Base-by-base conservation (phyloP, 2,888 invertebrate genomes). In the Teleogryllus oceanicus region DNA sequence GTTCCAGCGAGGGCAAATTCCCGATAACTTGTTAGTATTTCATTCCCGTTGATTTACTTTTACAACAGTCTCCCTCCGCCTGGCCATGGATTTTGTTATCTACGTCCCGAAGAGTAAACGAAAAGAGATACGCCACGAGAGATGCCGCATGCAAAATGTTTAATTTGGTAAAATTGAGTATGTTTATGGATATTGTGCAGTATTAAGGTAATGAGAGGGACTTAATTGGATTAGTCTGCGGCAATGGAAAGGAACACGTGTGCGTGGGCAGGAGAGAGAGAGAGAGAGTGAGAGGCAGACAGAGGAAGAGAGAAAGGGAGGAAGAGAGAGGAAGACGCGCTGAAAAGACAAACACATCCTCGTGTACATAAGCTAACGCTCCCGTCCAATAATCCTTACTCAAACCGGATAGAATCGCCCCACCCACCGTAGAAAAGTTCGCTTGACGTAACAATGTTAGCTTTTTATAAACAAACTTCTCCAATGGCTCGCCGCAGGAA, bases 131-230 rank as follows among this genome's bases (percentile, higher is more conserved):
- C 62, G 62, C 16, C 62, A n/a, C 62, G 11, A 4, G 62, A 62
- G 62, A 62, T 62, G 13, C n/a, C 62, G 62, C 16, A 12, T 62
- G 62, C 62, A 62, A 62, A 62, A 62, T 62, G 62, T 62, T 62
- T 62, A 62, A 62, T 62, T 62, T 62, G 16, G 16, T 16, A 62
- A 62, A 62, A 62, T 62, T 62, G 13, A n/a, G 62, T 62, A 62
- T 62, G 62, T 62, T 62, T 62, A 62, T 62, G 62, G 62, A 62
- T 62, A 62, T 62, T 62, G 62, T 62, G n/a, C 62, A 16, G 62
- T n/a, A n/a, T 62, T 62, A 62, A 62, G 62, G 62, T n/a, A 62
- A 62, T 62, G 62, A n/a, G 62, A 62, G 62, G 62, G 62, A 62
- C 62, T 62, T 62, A 62, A 62, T 62, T 62, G 62, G 62, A 62